phyloP scores from a whole-genome alignment of 2,113 vertebrate species.

The Cairina moschata region DNA sequence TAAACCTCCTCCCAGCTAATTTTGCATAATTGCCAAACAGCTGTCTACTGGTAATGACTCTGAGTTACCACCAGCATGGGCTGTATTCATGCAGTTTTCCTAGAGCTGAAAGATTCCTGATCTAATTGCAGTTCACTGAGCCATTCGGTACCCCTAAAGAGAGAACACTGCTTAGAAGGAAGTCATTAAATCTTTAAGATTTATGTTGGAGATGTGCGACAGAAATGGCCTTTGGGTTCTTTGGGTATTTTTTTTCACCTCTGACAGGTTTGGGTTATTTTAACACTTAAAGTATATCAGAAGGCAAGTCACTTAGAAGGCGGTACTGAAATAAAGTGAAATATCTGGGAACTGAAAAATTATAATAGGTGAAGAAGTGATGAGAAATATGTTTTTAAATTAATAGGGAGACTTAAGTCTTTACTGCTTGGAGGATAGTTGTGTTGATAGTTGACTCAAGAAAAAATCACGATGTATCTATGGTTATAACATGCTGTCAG shows the following conservation, averaged over 20 bases:
- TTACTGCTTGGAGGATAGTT: slow-evolving; percentile 40
- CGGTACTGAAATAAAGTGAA: slow-evolving; percentile 21
- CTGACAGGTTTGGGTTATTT: neutral
- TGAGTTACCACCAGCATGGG: slow-evolving; percentile 54
- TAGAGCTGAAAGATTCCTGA: slow-evolving; percentile 35
- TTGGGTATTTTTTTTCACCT: neutral
- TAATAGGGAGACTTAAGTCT: slow-evolving; percentile 34
- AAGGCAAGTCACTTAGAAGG: neutral
- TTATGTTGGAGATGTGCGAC: slow-evolving; percentile 4
- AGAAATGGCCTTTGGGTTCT: slow-evolving; percentile 27
- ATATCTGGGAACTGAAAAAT: slow-evolving; percentile 25
- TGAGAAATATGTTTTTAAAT: slow-evolving; percentile 12
- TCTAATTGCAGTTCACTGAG: slow-evolving; percentile 60
- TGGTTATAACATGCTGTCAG: slow-evolving; percentile 25
- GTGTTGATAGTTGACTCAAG: slow-evolving; percentile 1
- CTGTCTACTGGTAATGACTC: slow-evolving; percentile 56
- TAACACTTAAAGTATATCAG: slow-evolving; percentile 36
- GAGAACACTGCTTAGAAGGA: neutral
- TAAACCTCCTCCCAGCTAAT: slow-evolving; percentile 39
- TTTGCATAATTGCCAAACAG: slow-evolving; percentile 64
- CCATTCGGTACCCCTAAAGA: slow-evolving; percentile 38
- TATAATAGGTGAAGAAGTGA: slow-evolving; percentile 1
- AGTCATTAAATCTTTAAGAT: slow-evolving; percentile 44
- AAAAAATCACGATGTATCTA: slow-evolving; percentile 17
- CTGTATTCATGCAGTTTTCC: slow-evolving; percentile 31